Conservation (phyloP, 2,113 vertebrate genomes). For the Saccopteryx leptura region DNA sequence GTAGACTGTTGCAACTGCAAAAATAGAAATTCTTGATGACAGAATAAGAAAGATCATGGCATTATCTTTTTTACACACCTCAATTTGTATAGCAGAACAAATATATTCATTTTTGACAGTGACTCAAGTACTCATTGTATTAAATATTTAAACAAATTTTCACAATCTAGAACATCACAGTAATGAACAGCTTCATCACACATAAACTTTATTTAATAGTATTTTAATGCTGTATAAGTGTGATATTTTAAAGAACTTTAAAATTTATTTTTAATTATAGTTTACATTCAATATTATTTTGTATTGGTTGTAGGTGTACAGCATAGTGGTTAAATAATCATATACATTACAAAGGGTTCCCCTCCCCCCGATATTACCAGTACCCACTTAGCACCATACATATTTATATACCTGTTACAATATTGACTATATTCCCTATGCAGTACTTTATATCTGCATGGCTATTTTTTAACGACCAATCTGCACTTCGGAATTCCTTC, state of each 20-base stretch:
- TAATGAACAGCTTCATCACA: slow-evolving; percentile 46
- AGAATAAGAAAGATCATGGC: not conserved
- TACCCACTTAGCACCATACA: too few relatives aligned
- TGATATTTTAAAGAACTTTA: not conserved
- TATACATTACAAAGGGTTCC: not conserved
- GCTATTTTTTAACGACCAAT: too few relatives aligned
- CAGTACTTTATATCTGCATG: too few relatives aligned
- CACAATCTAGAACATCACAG: not conserved
- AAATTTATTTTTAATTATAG: not conserved
- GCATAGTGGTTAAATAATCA: not conserved
- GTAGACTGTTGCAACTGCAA: not conserved
- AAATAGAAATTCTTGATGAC: slow-evolving; percentile 2
- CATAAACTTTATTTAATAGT: slow-evolving; percentile 28
- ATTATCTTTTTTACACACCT: not conserved
- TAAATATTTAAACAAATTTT: slow-evolving; percentile 8
- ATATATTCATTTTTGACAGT: slow-evolving; percentile 40
- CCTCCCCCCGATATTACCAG: too few relatives aligned
- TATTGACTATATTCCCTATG: too few relatives aligned
- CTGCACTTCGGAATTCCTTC: not conserved
- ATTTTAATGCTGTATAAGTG: not conserved
- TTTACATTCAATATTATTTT: not conserved
- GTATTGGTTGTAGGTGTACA: not conserved
- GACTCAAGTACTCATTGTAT: not conserved
- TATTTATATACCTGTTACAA: too few relatives aligned
- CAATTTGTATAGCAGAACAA: not conserved